Base-by-base conservation (phyloP, 2,797 vertebrate genomes). In the Darevskia mixta region DNA sequence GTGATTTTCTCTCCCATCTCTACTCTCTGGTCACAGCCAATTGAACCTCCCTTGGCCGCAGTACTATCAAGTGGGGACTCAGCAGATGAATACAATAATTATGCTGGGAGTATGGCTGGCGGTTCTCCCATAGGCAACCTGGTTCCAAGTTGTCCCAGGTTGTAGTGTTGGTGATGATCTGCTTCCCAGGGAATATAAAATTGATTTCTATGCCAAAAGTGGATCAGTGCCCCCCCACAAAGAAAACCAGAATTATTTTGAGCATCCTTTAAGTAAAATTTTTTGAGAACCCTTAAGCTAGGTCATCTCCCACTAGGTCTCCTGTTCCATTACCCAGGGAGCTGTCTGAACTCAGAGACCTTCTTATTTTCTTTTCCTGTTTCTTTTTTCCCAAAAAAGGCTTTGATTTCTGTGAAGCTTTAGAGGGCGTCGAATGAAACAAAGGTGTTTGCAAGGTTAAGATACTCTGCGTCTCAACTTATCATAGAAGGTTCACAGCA, bases 401-500 rank as follows among this genome's bases (percentile, higher is more conserved):
- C 72, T 45, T 64, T 91, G 32, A 64, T 89, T 82, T 86, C 82
- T 9, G 5, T 83, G 90, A 90, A 64, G 61, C 90, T 92, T 86
- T 4, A 9, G 90, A 85, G 83, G 64, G 77, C 82, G 10, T 85
- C 23, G 79, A 84, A 79, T 69, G 82, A 81, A 93, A 91, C 41
- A 88, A 86, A 93, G 86, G 82, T 89, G 89, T 93, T 93, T 82
- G 90, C 91, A 92, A 95, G 95, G 95, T 95, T 95, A 95, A 95
- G 89, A 92, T 83, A 91, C 86, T 90, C 69, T 0, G 83, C 84
- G 86, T 87, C 93, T 92, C 76, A 89, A 85, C 79, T 79, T 79
- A 79, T 87, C 89, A 82, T 86, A 82, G 89, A 80, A 94, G 91
- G 87, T 93, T 87, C 90, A 79, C 71, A 67, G 92, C 89, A 94